These are phyloP conservation scores for Rhaphigaster nebulosa DNA, from an alignment of 2,888 invertebrate species.

Conservation along the genomic window DNA sequence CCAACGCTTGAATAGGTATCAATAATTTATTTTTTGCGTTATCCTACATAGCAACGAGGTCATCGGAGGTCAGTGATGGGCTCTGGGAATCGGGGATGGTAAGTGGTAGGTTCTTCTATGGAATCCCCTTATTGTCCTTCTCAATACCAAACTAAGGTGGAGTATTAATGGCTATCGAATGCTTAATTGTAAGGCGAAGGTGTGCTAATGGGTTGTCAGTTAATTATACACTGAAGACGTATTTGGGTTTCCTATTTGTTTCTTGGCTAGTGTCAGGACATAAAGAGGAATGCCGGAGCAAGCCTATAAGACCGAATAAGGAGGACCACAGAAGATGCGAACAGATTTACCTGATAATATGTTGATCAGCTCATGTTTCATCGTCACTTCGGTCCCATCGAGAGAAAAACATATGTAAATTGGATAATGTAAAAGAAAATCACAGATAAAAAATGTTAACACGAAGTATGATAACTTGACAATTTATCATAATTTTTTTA, in stretches of 20 bases:
- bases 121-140: not conserved
- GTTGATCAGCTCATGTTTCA: not conserved
- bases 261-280: not conserved
- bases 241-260: not conserved
- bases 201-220: conserved; percentile 2
- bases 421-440: not conserved
- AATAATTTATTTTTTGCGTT: not conserved
- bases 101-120: not conserved
- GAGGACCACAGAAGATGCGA: not conserved
- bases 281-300: not conserved
- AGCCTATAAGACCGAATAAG: not conserved
- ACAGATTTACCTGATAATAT: not conserved
- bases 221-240: not conserved
- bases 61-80: not conserved
- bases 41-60: not conserved
- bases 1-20: not conserved
- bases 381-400: not conserved
- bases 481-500: not conserved
- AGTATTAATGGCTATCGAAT: not conserved
- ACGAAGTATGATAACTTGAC: not conserved
- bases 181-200: not conserved
- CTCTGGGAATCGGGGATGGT: not conserved
- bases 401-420: not conserved
- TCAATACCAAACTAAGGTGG: not conserved
- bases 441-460: not conserved